Percentiles rank a stretch among this genome's conserved stretches.
These are phyloP conservation scores for Schizothorax lantsangensis DNA, from an alignment of 2,797 vertebrate species.

Conservation along the genomic window DNA sequence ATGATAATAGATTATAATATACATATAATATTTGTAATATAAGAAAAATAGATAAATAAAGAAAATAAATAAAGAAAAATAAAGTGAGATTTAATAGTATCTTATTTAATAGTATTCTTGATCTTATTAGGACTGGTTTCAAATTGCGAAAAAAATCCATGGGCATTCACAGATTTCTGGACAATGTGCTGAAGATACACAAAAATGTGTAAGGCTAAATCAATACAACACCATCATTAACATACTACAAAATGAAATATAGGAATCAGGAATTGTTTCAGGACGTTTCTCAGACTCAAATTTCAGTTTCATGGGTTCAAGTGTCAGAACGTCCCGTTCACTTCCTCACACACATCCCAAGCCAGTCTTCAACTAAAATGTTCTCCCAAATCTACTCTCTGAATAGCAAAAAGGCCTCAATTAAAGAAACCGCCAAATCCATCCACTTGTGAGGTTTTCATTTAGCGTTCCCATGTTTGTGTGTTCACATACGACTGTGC, in stretches of 20 bases:
- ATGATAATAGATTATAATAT: not conserved
- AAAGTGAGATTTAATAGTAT: not conserved
- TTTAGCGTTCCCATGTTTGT: constrained; percentile 51
- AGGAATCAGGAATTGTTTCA: not conserved
- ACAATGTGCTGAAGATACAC: not conserved
- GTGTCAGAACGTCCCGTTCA: not conserved
- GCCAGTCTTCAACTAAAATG: not conserved
- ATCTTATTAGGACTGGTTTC: not conserved
- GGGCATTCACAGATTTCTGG: not conserved
- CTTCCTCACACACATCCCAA: not conserved
- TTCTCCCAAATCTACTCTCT: not conserved
- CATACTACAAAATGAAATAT: not conserved
- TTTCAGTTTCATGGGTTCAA: not conserved
- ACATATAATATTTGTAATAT: not conserved
- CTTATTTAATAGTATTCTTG: not conserved
- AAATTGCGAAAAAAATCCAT: not conserved
- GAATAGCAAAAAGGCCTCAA: constrained; percentile 19
- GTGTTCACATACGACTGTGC: constrained; percentile 44
- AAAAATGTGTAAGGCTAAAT: not conserved
- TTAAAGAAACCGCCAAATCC: constrained; percentile 28
- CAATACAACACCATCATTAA: not conserved
- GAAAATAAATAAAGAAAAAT: not conserved
- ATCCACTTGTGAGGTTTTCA: constrained; percentile 9
- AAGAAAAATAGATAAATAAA: too few relatives aligned
- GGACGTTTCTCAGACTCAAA: not conserved